Conservation (phyloP, 1,140 invertebrate species). For the Paraescarpia echinospica region DNA sequence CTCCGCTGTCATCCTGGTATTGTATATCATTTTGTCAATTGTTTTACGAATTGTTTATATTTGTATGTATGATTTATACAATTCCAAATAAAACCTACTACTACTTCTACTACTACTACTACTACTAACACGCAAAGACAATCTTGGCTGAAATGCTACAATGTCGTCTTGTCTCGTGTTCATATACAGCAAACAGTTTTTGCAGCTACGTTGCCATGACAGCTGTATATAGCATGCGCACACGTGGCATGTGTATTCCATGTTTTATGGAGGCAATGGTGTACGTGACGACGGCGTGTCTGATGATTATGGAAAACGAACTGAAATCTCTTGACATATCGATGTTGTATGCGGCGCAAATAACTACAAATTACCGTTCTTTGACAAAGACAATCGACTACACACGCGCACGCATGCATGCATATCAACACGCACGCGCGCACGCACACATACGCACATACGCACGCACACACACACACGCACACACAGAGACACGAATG, state of each 20-base stretch:
- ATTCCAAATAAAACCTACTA: too few species aligned
- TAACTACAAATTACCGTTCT: neutral
- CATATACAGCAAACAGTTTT: neutral
- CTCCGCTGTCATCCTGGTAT: too few species aligned
- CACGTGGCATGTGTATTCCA: neutral
- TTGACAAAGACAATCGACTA: neutral
- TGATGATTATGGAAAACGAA: neutral
- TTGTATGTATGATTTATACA: too few species aligned
- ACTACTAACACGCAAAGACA: too few species aligned
- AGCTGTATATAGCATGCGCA: neutral
- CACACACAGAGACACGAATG: constrained; percentile 26
- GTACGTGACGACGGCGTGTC: neutral
- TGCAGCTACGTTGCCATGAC: neutral
- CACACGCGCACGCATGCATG: constrained; percentile 30
- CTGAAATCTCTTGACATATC: neutral
- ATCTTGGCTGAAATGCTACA: neutral
- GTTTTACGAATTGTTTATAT: too few species aligned
- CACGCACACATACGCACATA: constrained; percentile 31
- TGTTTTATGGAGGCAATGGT: neutral
- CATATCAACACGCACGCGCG: constrained; percentile 30
- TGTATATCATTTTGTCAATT: too few species aligned
- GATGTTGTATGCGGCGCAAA: neutral
- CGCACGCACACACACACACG: constrained; percentile 29
- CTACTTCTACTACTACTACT: too few species aligned
- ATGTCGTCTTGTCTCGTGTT: neutral